phyloP scores from a whole-genome alignment of 2,113 vertebrate species.

The Halichoeres trimaculatus region DNA sequence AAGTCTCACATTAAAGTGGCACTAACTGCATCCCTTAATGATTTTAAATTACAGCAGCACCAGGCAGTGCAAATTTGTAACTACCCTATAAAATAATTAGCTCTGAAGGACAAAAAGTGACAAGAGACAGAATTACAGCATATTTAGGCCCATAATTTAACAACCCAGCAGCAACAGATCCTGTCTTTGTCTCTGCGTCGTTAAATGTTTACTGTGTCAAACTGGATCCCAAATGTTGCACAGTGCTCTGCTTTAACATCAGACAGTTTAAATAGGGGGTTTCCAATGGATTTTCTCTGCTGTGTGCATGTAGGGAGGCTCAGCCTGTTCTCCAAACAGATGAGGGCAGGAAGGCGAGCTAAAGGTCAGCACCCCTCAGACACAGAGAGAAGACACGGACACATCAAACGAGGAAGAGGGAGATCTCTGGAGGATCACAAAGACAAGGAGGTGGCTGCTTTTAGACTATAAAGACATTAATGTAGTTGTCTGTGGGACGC shows the following conservation, averaged over 20 bases:
- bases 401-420: slow-evolving; percentile 66
- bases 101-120: slow-evolving; percentile 4
- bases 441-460: slow-evolving; percentile 29
- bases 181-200: slow-evolving; percentile 22
- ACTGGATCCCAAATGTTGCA: slow-evolving; percentile 67
- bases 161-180: slow-evolving; percentile 7
- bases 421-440: slow-evolving; percentile 61
- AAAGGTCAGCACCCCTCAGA: slow-evolving; percentile 68
- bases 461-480: neutral
- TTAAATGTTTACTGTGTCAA: slow-evolving; percentile 45
- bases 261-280: slow-evolving; percentile 34
- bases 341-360: slow-evolving; percentile 52
- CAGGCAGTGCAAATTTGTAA: slow-evolving; percentile 3
- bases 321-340: slow-evolving; percentile 55
- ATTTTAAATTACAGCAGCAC: slow-evolving; percentile 19
- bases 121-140: neutral
- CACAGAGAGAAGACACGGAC: slow-evolving; percentile 45
- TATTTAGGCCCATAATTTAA: slow-evolving; percentile 23
- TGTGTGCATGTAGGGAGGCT: slow-evolving; percentile 20
- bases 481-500: neutral
- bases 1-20: neutral
- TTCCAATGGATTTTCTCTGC: slow-evolving; percentile 69
- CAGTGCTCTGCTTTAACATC: slow-evolving; percentile 27
- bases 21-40: slow-evolving; percentile 20
- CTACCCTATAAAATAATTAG: neutral